These are phyloP conservation scores for Ictidomys tridecemlineatus DNA, from an alignment of 2,113 vertebrate species.

Conservation along the genomic window DNA sequence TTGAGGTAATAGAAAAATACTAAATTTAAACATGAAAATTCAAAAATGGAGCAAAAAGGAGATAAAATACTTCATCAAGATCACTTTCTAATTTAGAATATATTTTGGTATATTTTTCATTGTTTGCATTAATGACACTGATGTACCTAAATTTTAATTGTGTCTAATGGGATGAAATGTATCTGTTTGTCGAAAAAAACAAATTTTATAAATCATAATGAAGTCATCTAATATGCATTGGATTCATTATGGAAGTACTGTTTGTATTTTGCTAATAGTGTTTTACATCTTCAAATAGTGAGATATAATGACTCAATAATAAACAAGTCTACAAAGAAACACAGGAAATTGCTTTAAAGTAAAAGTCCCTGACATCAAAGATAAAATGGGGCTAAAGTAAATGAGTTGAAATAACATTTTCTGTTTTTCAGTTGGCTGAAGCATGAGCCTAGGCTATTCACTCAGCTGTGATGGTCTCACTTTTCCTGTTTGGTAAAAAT, in stretches of 20 bases:
- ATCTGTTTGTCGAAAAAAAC: not conserved
- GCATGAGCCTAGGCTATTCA: not conserved
- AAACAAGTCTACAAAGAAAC: not conserved
- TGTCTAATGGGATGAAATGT: not conserved
- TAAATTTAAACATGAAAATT: not conserved
- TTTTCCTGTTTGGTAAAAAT: not conserved
- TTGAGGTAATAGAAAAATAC: not conserved
- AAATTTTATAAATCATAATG: constrained; percentile 12
- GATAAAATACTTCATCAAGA: not conserved
- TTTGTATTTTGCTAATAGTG: not conserved
- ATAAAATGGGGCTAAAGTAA: not conserved
- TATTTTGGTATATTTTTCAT: not conserved
- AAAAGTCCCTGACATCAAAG: not conserved
- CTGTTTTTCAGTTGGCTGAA: not conserved
- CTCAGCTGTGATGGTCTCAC: not conserved
- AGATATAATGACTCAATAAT: not conserved
- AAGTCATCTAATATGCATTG: not conserved
- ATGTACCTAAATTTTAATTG: constrained; percentile 17
- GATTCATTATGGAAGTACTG: not conserved
- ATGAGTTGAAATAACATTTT: not conserved
- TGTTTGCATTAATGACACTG: not conserved
- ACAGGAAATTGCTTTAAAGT: not conserved
- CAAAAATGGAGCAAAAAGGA: not conserved
- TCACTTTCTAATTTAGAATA: not conserved
- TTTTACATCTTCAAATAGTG: not conserved